These are phyloP conservation scores for Desoria tigrina DNA, from an alignment of 2,888 invertebrate genomes.

Conservation along the genomic window DNA sequence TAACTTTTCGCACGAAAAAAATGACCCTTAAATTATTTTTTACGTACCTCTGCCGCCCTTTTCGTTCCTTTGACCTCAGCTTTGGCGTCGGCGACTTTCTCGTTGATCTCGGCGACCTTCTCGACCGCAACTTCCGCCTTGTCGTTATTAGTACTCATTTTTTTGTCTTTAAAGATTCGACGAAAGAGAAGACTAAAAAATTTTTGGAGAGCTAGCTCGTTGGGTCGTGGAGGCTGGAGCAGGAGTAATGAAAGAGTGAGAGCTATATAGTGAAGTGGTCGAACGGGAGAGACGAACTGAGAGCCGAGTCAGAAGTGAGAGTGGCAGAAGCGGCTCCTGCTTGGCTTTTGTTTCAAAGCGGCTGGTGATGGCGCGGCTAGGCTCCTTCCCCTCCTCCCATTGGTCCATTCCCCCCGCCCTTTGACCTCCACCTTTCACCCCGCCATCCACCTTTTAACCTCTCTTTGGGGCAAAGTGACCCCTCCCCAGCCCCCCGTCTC, in stretches of 20 bases:
- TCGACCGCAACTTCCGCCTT: conserved; percentile 81
- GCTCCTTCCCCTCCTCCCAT: conserved; percentile 32
- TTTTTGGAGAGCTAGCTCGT: too few species aligned
- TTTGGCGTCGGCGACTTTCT: conserved; percentile 75
- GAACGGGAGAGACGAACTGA: conserved; percentile 28
- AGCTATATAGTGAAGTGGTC: conserved; percentile 15
- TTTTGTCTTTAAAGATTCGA: too few species aligned
- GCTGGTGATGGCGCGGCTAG: conserved; percentile 38
- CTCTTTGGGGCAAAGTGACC: background rate
- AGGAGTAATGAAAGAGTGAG: conserved; percentile 12
- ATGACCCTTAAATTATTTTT: background rate
- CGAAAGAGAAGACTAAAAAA: conserved; percentile 17
- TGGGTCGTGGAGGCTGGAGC: background rate
- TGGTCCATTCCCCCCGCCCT: conserved; percentile 24
- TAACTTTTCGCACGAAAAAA: background rate
- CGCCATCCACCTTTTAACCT: background rate
- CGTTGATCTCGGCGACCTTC: conserved; percentile 70
- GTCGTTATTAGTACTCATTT: conserved; percentile 74
- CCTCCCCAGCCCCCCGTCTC: too few species aligned
- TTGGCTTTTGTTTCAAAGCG: conserved; percentile 46
- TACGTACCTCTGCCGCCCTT: conserved; percentile 82
- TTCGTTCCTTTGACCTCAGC: conserved; percentile 83
- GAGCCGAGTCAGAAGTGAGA: conserved; percentile 27
- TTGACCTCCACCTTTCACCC: background rate
- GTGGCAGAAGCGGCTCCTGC: conserved; percentile 39